phyloP scores from a whole-genome alignment of 1,140 invertebrate genomes.

The Calliopsis andreniformis region DNA sequence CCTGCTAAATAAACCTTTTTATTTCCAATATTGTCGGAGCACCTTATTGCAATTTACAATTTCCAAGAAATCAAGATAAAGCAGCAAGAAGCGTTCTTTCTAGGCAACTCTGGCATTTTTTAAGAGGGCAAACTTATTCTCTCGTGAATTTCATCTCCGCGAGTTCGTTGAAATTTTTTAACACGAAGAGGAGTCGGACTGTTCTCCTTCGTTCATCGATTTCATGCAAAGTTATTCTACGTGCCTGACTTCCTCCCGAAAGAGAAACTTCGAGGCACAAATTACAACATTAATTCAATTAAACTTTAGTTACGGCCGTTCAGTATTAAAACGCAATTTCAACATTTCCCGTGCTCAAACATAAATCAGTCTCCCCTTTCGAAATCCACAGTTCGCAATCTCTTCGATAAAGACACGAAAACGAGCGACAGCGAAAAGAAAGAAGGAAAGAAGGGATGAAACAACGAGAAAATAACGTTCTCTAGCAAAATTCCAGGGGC shows the following conservation, averaged over 20 bases:
- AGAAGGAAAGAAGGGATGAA: not conserved
- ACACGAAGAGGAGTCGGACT: constrained; percentile 19
- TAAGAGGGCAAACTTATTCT: constrained; percentile 28
- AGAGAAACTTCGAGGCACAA: constrained; percentile 43
- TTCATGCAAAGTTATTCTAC: constrained; percentile 52
- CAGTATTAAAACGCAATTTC: constrained; percentile 48
- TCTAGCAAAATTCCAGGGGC: too few species aligned
- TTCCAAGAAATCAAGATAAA: constrained; percentile 10
- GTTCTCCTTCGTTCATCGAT: constrained; percentile 42
- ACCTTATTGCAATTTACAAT: not conserved
- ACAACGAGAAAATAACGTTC: not conserved
- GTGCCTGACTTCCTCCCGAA: constrained; percentile 46
- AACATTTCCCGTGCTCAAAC: constrained; percentile 18
- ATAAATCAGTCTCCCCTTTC: constrained; percentile 9
- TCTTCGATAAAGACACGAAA: not conserved
- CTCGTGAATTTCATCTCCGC: constrained; percentile 36
- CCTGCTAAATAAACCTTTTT: too few species aligned
- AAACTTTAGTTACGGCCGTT: constrained; percentile 43
- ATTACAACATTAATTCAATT: constrained; percentile 53
- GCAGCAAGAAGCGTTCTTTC: not conserved
- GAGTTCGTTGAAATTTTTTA: constrained; percentile 43
- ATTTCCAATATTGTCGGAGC: not conserved
- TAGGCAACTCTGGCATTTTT: constrained; percentile 12
- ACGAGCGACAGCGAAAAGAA: not conserved
- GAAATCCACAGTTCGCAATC: not conserved